These are phyloP conservation scores for Isaurus tuberculatus DNA, from an alignment of 92 coral and sea anemone genomes.

Conservation along the genomic window DNA sequence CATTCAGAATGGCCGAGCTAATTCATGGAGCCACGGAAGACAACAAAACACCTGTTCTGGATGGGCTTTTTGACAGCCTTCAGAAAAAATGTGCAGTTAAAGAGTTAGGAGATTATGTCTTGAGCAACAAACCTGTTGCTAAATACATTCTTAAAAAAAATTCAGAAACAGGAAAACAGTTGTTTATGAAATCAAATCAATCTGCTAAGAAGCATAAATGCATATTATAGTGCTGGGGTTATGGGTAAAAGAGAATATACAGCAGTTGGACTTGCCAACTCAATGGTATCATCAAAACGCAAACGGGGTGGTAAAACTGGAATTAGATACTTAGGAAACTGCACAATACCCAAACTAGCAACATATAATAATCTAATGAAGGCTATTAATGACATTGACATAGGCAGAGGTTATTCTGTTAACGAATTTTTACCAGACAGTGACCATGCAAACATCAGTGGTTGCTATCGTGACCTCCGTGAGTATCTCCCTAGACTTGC, in stretches of 20 bases:
- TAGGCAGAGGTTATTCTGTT: slow-evolving; percentile 57
- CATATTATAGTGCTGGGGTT: slow-evolving; percentile 41
- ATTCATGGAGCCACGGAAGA: slow-evolving; percentile 48
- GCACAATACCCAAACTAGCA: slow-evolving; percentile 65
- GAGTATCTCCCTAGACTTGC: slow-evolving; percentile 67
- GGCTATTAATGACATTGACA: slow-evolving; percentile 55
- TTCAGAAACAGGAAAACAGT: neutral
- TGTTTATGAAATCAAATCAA: neutral
- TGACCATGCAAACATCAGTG: slow-evolving; percentile 45
- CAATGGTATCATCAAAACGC: slow-evolving; percentile 51
- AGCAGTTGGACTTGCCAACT: slow-evolving; percentile 54
- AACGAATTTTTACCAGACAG: slow-evolving; percentile 47
- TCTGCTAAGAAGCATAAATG: no score
- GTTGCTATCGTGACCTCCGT: slow-evolving; percentile 65
- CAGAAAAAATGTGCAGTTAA: slow-evolving; percentile 52
- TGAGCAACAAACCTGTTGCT: neutral
- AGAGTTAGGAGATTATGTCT: slow-evolving; percentile 33
- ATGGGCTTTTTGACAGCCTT: slow-evolving; percentile 53
- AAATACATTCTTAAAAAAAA: neutral
- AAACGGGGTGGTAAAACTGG: slow-evolving; percentile 47
- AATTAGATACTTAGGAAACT: slow-evolving; percentile 48
- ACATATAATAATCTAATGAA: slow-evolving; percentile 58
- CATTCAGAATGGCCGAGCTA: slow-evolving; percentile 18
- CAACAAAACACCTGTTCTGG: slow-evolving; percentile 40
- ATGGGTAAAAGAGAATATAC: slow-evolving; percentile 69